A percentile compares a stretch with the other conserved stretches of the same genome.
Conservation (phyloP, 2,888 invertebrate species). For the Cataglyphis altisquamis region DNA sequence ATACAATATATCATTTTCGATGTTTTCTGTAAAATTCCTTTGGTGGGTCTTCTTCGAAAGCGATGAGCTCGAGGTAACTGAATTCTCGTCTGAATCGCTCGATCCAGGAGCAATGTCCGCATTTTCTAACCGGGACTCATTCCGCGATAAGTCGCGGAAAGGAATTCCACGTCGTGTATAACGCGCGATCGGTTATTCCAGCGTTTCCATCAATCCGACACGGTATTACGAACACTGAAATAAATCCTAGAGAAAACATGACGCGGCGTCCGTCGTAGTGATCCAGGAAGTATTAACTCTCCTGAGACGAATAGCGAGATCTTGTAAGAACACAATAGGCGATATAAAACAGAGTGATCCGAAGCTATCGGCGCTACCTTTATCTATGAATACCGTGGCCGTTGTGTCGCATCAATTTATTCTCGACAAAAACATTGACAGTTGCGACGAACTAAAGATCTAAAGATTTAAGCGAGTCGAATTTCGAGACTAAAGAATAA, state of each 20-base stretch:
- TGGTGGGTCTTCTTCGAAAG: background rate
- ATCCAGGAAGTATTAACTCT: constrained; percentile 59
- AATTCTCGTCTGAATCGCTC: constrained; percentile 35
- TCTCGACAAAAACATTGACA: background rate
- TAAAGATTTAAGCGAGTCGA: background rate
- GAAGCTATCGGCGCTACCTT: constrained; percentile 15
- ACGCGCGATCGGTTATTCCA: constrained; percentile 35
- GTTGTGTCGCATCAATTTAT: constrained; percentile 21
- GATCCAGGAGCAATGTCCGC: constrained; percentile 46
- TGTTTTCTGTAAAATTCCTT: background rate
- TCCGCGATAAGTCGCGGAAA: constrained; percentile 52
- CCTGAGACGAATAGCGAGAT: constrained; percentile 56
- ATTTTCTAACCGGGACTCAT: constrained; percentile 52
- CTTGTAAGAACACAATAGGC: constrained; percentile 41
- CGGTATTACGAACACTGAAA: constrained; percentile 61
- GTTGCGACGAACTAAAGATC: background rate
- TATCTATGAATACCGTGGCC: constrained; percentile 10
- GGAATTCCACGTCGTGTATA: constrained; percentile 55
- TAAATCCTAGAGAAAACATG: constrained; percentile 59
- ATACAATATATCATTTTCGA: background rate
- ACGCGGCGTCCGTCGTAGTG: constrained; percentile 62
- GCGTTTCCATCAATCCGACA: constrained; percentile 69
- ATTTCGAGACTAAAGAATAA: background rate
- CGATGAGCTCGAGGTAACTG: constrained; percentile 12
- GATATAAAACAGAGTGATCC: constrained; percentile 40